These are phyloP conservation scores for Serripes groenlandicus DNA, from an alignment of 2,888 invertebrate genomes.

Conservation along the genomic window DNA sequence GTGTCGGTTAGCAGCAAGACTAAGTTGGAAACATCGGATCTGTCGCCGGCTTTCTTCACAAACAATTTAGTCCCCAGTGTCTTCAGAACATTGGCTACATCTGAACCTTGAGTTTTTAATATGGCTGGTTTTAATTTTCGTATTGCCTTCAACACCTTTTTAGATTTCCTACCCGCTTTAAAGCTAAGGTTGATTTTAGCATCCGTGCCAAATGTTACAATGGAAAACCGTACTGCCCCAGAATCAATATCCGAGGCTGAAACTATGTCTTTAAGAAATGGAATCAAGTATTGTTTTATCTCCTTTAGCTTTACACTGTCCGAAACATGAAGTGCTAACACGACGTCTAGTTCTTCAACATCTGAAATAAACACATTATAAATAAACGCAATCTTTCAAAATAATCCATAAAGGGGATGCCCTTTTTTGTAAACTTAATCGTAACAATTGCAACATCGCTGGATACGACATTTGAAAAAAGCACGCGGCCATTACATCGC, in stretches of 20 bases:
- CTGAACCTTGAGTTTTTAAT: constrained; percentile 47
- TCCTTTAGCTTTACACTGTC: constrained; percentile 65
- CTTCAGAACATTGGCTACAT: constrained; percentile 53
- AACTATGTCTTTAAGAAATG: constrained; percentile 67
- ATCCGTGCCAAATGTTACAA: constrained; percentile 83
- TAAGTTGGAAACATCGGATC: constrained; percentile 59
- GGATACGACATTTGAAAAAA: no score
- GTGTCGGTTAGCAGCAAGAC: constrained; percentile 69
- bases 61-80: constrained; percentile 63
- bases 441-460: no score
- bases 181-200: constrained; percentile 71
- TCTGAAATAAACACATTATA: constrained; percentile 56
- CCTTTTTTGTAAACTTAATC: no score
- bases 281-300: constrained; percentile 62
- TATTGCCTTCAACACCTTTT: constrained; percentile 60
- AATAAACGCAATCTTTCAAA: no score
- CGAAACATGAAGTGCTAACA: constrained; percentile 67
- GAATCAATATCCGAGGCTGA: constrained; percentile 65
- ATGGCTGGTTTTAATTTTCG: constrained; percentile 54
- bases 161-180: constrained; percentile 59
- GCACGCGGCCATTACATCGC: no score
- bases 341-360: constrained; percentile 65
- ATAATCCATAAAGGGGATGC: no score
- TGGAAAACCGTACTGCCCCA: constrained; percentile 75
- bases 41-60: constrained; percentile 57